Evolutionary conservation across 2,888 invertebrate species (phyloP), one percentile per base, ranked within the genome.

Genomic region (Alloplasta piceator): DNA sequence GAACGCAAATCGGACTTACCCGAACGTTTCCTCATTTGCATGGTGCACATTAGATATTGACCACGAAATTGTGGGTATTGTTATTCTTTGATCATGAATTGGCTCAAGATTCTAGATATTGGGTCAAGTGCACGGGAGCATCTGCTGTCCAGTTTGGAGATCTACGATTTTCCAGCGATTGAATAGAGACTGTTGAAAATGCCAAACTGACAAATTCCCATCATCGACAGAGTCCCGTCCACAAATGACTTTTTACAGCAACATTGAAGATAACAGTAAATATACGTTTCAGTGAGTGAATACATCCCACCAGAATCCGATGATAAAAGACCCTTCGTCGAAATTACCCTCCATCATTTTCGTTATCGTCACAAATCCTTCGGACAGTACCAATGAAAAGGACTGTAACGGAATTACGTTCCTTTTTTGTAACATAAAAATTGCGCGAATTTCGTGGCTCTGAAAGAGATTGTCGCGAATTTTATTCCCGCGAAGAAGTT

Each of bases 1-100:
- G 26, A 60, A 56, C 43, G 72, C 64, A 78, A 78, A 78, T 78
- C 68, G 75, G 72, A 78, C 80, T 74, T 76, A 77, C 71, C 71
- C 74, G 81, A 68, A 63, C 41, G 63, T 43, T 70, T 39, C 12
- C 68, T 78, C 50, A 39, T 48, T 66, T 72, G 48, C 46, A 5
- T 12, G 63, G 68, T 58, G 36, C 61, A 68, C 61, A 72, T 68
- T 78, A 60, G 74, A 64, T 71, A 64, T 71, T 67, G 55, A 73
- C 58, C 60, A 7, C 61, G 5, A 43, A 12, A 36, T n/a, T 14
- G 5, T 43, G 14, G 39, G 9, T 3, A 4, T 14, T 52, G 12
- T n/a, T 6, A 16, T 16, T n/a, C 52, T 52, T 52, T 16, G 9
- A n/a, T n/a, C 14, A 52, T 16, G 4, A 43, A 48, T 48, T 48